phyloP scores from a whole-genome alignment of 92 coral and sea anemone genomes.

The Epizoanthus stellaris region DNA sequence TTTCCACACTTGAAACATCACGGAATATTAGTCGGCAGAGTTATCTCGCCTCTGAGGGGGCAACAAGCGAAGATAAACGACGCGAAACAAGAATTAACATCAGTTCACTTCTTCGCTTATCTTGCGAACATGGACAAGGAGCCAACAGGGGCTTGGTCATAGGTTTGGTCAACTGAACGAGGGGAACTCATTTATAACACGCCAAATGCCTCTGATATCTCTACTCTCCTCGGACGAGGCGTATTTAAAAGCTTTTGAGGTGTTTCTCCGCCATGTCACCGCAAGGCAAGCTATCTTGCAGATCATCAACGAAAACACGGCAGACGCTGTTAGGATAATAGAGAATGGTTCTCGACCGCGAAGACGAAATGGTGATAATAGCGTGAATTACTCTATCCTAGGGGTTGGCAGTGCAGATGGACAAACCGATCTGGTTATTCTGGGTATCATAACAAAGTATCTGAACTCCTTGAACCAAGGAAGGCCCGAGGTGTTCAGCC shows the following conservation, averaged over 20 bases:
- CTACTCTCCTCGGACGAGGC: slow-evolving; percentile 43
- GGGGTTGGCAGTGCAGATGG: slow-evolving; percentile 68
- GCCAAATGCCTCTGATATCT: slow-evolving; percentile 38
- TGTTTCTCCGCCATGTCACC: slow-evolving; percentile 43
- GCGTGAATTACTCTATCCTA: slow-evolving; percentile 49
- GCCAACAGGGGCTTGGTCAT: neutral
- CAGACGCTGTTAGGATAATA: slow-evolving; percentile 13
- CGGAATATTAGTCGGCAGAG: slow-evolving; percentile 31
- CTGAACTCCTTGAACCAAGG: slow-evolving; percentile 45
- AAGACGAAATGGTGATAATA: slow-evolving; percentile 35
- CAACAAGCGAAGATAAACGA: slow-evolving; percentile 24
- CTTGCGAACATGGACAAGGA: neutral
- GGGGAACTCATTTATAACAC: too few species aligned
- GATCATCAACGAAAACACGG: slow-evolving; percentile 38
- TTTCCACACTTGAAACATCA: slow-evolving; percentile 40
- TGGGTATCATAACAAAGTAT: slow-evolving; percentile 61
- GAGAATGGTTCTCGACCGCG: slow-evolving; percentile 17
- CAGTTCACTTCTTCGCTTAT: slow-evolving; percentile 22
- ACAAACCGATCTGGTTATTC: slow-evolving; percentile 52
- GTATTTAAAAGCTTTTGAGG: slow-evolving; percentile 40
- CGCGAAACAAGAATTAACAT: slow-evolving; percentile 8
- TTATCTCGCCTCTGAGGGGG: slow-evolving; percentile 33
- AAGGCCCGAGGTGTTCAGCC: slow-evolving; percentile 47
- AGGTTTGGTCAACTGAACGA: neutral
- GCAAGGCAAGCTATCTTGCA: slow-evolving; percentile 45